Conservation (phyloP, 2,113 vertebrate genomes). For the Alethe diademata region DNA sequence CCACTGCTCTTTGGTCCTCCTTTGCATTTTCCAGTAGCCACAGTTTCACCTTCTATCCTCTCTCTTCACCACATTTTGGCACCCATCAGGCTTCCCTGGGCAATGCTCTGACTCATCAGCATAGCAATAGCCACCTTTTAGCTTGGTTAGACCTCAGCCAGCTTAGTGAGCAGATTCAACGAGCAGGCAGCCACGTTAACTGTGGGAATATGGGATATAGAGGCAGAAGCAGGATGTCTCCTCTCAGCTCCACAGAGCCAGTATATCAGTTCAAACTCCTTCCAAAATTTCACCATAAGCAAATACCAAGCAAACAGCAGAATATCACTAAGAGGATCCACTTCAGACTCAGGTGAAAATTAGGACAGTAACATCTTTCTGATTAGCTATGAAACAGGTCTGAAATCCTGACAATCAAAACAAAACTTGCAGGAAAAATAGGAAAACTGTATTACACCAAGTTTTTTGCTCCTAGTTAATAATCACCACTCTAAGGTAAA, state of each 20-base stretch:
- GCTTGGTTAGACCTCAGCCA: background rate
- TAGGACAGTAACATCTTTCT: background rate
- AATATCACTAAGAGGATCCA: background rate
- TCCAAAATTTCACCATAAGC: background rate
- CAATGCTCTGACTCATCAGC: background rate
- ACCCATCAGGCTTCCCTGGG: background rate
- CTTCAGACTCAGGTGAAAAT: background rate
- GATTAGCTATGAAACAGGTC: background rate
- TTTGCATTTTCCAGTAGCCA: background rate
- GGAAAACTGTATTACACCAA: background rate
- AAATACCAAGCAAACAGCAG: background rate
- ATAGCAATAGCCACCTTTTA: background rate
- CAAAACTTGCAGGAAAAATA: background rate
- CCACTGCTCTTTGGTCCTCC: background rate
- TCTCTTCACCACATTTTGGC: background rate
- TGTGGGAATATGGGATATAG: background rate
- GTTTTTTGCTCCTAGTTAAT: background rate
- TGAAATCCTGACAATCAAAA: background rate
- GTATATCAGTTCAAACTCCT: background rate
- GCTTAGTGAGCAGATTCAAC: background rate
- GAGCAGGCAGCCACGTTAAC: background rate
- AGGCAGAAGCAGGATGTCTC: background rate
- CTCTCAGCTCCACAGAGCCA: background rate
- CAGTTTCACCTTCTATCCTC: background rate
- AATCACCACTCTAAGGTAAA: background rate